Evolutionary conservation across 2,888 invertebrate species (phyloP).

Genomic region (Bursaphelenchus okinawaensis): DNA sequence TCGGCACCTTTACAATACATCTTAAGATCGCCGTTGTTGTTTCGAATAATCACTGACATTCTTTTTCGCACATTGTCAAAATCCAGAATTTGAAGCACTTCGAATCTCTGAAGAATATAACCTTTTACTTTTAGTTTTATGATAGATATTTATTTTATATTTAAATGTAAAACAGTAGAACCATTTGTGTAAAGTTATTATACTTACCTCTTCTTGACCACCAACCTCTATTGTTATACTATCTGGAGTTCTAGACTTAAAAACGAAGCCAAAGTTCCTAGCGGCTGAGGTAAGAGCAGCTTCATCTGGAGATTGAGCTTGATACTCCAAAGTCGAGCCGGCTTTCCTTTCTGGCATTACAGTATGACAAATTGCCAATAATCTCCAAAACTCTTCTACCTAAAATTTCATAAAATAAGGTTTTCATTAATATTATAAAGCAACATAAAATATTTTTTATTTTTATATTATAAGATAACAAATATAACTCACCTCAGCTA

Average conservation of each 20-base stretch:
- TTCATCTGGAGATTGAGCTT: slow-evolving; percentile 96
- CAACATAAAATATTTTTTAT: slow-evolving; percentile 72
- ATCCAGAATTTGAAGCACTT: slow-evolving; percentile 92
- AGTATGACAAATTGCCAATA: slow-evolving; percentile 92
- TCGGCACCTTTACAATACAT: slow-evolving; percentile 92
- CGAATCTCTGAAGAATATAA: slow-evolving; percentile 66
- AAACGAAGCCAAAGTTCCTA: slow-evolving; percentile 95
- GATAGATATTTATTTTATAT: neutral
- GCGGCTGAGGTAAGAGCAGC: slow-evolving; percentile 94
- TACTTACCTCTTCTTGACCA: slow-evolving; percentile 43
- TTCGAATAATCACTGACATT: slow-evolving; percentile 76
- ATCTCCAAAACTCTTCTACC: slow-evolving; percentile 63
- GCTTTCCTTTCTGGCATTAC: slow-evolving; percentile 71
- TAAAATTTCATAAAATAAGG: slow-evolving; percentile 21
- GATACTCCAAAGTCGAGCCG: slow-evolving; percentile 58
- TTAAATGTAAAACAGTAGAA: neutral
- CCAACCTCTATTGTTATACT: slow-evolving; percentile 64
- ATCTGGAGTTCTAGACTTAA: slow-evolving; percentile 66
- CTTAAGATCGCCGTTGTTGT: slow-evolving; percentile 62
- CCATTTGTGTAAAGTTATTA: neutral
- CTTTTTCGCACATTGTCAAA: slow-evolving; percentile 98
- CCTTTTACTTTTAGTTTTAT: neutral
- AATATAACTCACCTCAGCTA: slow-evolving; percentile 66
- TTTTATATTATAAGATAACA: neutral
- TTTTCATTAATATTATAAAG: slow-evolving; percentile 60